A percentile compares a stretch with the other conserved stretches of the same genome.
These are phyloP conservation scores for Hirundo rustica DNA, from an alignment of 2,797 vertebrate species.

Conservation along the genomic window DNA sequence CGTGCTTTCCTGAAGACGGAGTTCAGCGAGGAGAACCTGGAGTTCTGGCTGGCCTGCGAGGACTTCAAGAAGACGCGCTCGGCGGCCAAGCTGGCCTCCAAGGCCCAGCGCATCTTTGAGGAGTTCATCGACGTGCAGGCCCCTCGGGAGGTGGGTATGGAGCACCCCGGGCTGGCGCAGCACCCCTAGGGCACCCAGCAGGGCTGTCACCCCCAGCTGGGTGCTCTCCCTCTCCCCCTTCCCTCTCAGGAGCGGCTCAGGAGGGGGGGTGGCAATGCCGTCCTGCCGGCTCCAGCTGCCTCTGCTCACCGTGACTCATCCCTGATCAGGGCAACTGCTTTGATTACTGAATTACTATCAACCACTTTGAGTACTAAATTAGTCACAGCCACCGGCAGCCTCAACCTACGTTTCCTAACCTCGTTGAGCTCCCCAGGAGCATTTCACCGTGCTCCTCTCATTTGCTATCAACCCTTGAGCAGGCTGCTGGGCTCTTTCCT, in stretches of 20 bases:
- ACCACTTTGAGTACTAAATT: neutral
- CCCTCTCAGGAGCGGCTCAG: neutral
- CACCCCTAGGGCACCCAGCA: rapidly evolving
- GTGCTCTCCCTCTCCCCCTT: neutral
- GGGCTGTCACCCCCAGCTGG: neutral
- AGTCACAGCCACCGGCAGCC: neutral
- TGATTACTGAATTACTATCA: neutral
- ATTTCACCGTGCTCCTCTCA: neutral
- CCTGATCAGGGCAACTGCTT: neutral
- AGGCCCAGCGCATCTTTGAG: conserved; percentile 81
- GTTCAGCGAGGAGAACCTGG: conserved; percentile 83
- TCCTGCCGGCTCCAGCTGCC: neutral
- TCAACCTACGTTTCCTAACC: neutral
- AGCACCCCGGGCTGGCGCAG: rapidly evolving
- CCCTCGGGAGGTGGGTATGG: conserved; percentile 76
- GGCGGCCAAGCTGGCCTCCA: conserved; percentile 75
- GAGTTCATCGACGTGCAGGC: conserved; percentile 83
- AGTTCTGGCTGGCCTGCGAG: conserved; percentile 83
- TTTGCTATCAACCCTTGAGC: neutral
- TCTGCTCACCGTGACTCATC: neutral
- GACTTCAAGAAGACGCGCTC: conserved; percentile 83
- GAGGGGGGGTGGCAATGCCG: neutral
- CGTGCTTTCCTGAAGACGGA: conserved; percentile 81
- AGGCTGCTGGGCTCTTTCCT: neutral
- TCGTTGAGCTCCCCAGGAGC: neutral